Evolutionary conservation across 2,888 invertebrate genomes (phyloP).

Genomic region (Yponomeuta sedellus): DNA sequence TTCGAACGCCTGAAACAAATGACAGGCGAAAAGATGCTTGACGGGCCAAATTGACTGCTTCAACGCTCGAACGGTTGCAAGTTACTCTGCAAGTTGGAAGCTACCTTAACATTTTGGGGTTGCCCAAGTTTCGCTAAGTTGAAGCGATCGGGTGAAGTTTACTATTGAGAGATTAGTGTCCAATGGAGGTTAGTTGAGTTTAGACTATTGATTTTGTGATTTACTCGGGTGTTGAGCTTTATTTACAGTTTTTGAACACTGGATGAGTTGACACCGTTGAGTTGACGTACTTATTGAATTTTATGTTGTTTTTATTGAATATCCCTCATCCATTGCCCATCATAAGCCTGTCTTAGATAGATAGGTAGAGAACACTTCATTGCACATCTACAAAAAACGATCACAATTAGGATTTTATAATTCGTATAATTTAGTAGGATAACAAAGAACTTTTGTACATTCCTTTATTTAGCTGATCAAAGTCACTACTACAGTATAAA

Average conservation of each 20-base stretch:
- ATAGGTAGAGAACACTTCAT: no score
- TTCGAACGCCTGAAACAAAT: not conserved
- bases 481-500: no score
- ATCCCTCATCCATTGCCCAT: no score
- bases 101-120: conserved; percentile 26
- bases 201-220: conserved; percentile 5
- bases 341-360: no score
- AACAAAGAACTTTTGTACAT: no score
- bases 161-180: conserved; percentile 58
- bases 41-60: not conserved
- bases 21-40: not conserved
- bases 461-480: no score
- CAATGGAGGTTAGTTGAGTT: conserved; percentile 39
- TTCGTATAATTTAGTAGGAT: no score
- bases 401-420: no score
- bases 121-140: conserved; percentile 49
- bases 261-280: not conserved
- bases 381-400: no score
- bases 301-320: not conserved
- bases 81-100: not conserved
- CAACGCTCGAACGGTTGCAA: not conserved
- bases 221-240: no score
- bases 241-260: no score
- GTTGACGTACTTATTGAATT: not conserved
- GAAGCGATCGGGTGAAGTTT: conserved; percentile 28